Base-by-base conservation (phyloP, 2,797 vertebrate genomes). In the Microctenopoma steveboyesi region DNA sequence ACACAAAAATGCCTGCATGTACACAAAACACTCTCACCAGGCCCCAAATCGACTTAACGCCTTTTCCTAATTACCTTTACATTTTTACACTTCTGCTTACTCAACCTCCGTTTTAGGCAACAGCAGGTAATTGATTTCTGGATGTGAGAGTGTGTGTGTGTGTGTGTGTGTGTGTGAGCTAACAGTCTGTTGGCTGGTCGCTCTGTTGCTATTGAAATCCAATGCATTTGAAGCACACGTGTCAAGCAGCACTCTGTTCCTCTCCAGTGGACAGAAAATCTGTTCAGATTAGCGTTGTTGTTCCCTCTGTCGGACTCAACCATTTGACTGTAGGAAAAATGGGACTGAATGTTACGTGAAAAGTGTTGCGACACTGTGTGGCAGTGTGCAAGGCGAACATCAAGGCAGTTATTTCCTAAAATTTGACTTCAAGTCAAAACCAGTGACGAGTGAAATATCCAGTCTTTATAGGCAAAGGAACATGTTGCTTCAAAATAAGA, bases 61-160 rank as follows among this genome's bases (percentile, higher is more conserved):
- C 83, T 89, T 72, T 52, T 59, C 69, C 87, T 91, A 91, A 91
- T 91, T 88, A 89, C 76, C 69, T 86, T 88, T 86, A 88, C 82
- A 89, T 88, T 89, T 91, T 80, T 85, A 80, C 69, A 77, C 74
- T 84, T 84, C 72, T 86, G 78, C 86, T 86, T 84, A 75, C 71
- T 78, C 78, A 60, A 75, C 82, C 80, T 70, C 57, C 62, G 54
- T 77, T 86, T 84, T 43, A 81, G 72, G 82, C 79, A 81, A 85
- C 84, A 87, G 76, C 73, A 62, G 69, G 67, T 74, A 62, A 89
- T 89, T 81, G 85, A 84, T 89, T 87, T 83, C 68, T 49, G 7
- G 8, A 42, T 59, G 42, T 13, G 46, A 55, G 42, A 46, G 3
- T 55, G 49, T 58, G 48, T 40, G 49, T 40, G 37, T 13, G 46